Evolutionary conservation across 2,113 vertebrate genomes (phyloP), one percentile per base, ranked within the genome.

Genomic region (Dipodomys stephensi): DNA sequence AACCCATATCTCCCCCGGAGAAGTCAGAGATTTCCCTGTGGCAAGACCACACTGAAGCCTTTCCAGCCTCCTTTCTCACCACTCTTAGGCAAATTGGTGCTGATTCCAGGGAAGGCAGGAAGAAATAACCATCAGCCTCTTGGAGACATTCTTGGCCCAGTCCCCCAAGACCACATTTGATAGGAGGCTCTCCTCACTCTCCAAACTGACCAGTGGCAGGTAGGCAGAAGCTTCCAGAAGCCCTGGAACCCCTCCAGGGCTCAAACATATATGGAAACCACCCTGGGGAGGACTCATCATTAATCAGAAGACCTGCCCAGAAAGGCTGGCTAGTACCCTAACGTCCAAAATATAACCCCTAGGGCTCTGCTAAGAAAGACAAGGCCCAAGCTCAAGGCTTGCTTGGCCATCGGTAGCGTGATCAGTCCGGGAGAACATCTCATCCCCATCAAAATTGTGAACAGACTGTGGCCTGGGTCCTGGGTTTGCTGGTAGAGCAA

Each of bases 331-430:
- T 7, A 1, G 39, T 18, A 46, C 57, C 20, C 49, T 72, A 25
- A 30, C 28, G 18, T 25, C 0, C 2, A n/a, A 32, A 15, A 6
- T 49, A 20, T 8, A 72, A 25, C 0, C 11, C 6, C 44, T 25
- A 73, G 32, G 39, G 16, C 25, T 13, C 69, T 57, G 53, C 53
- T 57, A 13, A 57, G 53, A 57, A 57, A 57, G 15, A 57, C 53
- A 15, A 57, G 15, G 53, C 12, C 53, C 12, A 57, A 57, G 53
- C 53, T 16, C 13, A 57, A 12, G 6, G 35, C 30, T 74, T 4
- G 18, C 27, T 12, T 49, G 71, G 16, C 22, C 73, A 39, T 65
- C 19, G 16, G 16, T 30, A 64, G 27, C 23, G 32, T 0, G 0
- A 39, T 67, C 32, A 71, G 19, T 64, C 67, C 71, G 32, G 25